phyloP scores from a whole-genome alignment of 2,797 vertebrate species.

The Avahi laniger region DNA sequence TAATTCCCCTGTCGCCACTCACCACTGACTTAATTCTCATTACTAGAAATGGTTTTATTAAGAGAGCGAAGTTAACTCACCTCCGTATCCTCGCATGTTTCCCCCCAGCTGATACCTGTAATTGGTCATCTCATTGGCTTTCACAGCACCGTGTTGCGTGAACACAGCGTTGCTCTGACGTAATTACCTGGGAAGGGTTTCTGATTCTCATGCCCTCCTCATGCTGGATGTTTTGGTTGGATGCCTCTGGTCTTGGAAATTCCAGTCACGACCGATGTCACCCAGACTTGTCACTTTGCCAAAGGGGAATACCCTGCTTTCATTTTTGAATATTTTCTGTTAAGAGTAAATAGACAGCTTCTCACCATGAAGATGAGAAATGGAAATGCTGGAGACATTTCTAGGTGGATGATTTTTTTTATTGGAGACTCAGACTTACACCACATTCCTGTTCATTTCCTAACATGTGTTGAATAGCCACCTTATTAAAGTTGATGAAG shows the following conservation, averaged over 20 bases:
- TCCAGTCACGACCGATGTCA: not conserved
- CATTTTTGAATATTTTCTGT: not conserved
- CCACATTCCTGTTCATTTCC: not conserved
- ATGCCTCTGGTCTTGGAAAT: not conserved
- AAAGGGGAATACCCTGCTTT: not conserved
- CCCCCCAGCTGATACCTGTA: fast-evolving
- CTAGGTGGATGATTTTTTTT: not conserved
- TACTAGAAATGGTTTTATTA: not conserved
- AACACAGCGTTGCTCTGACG: not conserved
- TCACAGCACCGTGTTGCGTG: not conserved
- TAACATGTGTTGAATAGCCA: fast-evolving
- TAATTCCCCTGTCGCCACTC: not conserved
- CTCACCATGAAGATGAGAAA: not conserved
- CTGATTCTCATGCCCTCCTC: not conserved
- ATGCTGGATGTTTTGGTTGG: not conserved
- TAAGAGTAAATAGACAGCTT: not conserved
- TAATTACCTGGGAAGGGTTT: not conserved
- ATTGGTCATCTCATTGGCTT: not conserved
- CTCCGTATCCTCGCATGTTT: not conserved
- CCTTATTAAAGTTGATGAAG: not conserved
- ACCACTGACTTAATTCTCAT: not conserved
- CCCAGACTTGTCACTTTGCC: not conserved
- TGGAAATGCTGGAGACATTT: not conserved
- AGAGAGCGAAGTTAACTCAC: not conserved
- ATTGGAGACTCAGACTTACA: not conserved